Percentiles rank a stretch among this genome's conserved stretches.
phyloP scores from a whole-genome alignment of 2,797 vertebrate genomes.

The Nannoperca obscura region DNA sequence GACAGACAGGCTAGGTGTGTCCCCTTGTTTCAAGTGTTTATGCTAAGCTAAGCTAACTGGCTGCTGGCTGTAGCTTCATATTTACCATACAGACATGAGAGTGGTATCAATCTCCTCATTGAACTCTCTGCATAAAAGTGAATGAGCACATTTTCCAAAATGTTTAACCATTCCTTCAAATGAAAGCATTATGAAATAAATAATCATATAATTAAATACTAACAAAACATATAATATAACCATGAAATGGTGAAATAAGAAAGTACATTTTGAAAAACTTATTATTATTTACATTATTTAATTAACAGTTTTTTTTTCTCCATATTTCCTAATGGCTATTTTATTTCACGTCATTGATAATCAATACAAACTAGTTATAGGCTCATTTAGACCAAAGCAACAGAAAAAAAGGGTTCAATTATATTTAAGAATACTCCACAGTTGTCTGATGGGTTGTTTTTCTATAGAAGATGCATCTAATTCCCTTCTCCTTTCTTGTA shows the following conservation, averaged over 20 bases:
- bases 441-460: background rate
- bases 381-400: background rate
- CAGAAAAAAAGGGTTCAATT: background rate
- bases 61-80: background rate
- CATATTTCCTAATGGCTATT: background rate
- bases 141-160: background rate
- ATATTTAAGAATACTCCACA: no score
- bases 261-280: no score
- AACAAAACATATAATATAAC: background rate
- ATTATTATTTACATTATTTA: no score
- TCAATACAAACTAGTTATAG: background rate
- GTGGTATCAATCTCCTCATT: no score
- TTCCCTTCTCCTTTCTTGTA: background rate
- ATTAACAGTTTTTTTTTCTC: no score
- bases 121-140: background rate
- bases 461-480: background rate
- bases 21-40: background rate
- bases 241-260: no score
- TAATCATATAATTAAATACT: background rate
- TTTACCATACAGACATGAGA: no score
- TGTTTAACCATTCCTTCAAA: background rate
- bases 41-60: background rate
- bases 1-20: background rate
- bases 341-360: background rate
- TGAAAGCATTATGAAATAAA: background rate